A percentile compares a stretch with the other conserved stretches of the same genome.
Conservation (phyloP, 2,888 invertebrate genomes). For the Drosophila quasianomalipes region DNA sequence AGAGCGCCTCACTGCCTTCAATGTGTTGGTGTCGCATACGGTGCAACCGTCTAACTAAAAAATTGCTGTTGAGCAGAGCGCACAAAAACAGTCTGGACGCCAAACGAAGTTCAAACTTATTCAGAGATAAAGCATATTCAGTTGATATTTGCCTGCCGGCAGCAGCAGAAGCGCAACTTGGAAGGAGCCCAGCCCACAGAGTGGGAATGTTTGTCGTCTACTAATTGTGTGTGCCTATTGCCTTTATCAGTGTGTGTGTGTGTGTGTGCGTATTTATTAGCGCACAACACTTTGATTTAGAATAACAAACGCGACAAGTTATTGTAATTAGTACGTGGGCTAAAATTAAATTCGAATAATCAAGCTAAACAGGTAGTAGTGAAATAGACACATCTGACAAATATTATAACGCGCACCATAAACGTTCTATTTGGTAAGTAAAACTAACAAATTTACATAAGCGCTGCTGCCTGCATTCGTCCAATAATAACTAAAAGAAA, state of each 20-base stretch:
- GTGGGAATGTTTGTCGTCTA: slow-evolving; percentile 35
- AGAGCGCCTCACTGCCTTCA: background rate
- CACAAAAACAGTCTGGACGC: slow-evolving; percentile 54
- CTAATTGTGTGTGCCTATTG: slow-evolving; percentile 18
- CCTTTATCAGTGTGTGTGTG: slow-evolving; percentile 20
- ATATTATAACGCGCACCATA: slow-evolving; percentile 4
- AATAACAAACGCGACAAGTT: slow-evolving; percentile 61
- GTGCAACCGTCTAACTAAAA: slow-evolving; percentile 32
- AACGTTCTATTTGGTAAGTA: slow-evolving; percentile 53
- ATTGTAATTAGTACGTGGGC: slow-evolving; percentile 61
- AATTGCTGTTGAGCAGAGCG: slow-evolving; percentile 27
- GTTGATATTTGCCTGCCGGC: slow-evolving; percentile 70
- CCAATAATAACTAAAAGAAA: slow-evolving; percentile 28
- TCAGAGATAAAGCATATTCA: slow-evolving; percentile 58
- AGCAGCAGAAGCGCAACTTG: slow-evolving; percentile 52
- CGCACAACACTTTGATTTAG: slow-evolving; percentile 44
- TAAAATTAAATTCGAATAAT: slow-evolving; percentile 49
- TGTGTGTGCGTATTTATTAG: slow-evolving; percentile 27
- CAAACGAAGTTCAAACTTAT: slow-evolving; percentile 53
- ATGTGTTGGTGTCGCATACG: slow-evolving; percentile 28
- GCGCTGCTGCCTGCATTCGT: slow-evolving; percentile 20
- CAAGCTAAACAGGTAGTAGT: slow-evolving; percentile 22
- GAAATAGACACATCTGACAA: slow-evolving; percentile 6
- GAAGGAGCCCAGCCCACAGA: slow-evolving; percentile 21
- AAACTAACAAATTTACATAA: slow-evolving; percentile 61